Base-by-base conservation (phyloP, 2,797 vertebrate species). In the Peromyscus nudipes region DNA sequence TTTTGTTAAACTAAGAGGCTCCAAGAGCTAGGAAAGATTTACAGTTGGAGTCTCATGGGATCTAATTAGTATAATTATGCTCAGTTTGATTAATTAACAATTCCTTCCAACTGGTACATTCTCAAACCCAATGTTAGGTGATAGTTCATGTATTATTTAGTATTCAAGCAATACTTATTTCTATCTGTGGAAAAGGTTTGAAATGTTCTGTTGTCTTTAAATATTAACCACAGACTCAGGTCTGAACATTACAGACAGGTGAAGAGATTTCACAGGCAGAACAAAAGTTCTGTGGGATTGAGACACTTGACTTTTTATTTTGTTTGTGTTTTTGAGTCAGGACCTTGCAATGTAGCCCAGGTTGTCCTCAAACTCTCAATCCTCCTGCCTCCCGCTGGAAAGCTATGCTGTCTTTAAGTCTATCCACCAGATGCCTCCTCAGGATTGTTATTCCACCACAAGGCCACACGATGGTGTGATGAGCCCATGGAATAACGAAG, bases 401-500 rank as follows among this genome's bases (percentile, higher is more conserved):
- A 40, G 57, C 5, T 27, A 9, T 10, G 0, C 17, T 21, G 11
- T 80, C 14, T 65, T 11, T 16, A 6, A 0, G 2, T 75, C 40
- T 80, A 16, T 12, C n/a, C 16, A 21, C 5, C 29, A 67, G 27
- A 27, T 5, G 29, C 9, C 23, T 21, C 79, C 62, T 69, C 21
- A 23, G 37, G 29, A 31, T 13, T 8, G 14, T 13, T 60, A 49
- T 94, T 94, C 34, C 65, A 75, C 3, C 7, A 40, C 73, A 21
- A 46, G 64, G 49, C 89, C 96, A 96, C 95, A 96, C 0, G 91
- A 43, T 95, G 92, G 96, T 60, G 23, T 0, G 52, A 69, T 40
- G 52, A 96, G 73, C 85, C 73, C 64, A 89, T 25, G 57, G 55
- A 80, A 57, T 11, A 75, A n/a, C 34, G 76, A n/a, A 67, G 7